Percentiles rank a stretch among this genome's conserved stretches.
These are phyloP conservation scores for Pan troglodytes DNA, from an alignment of 2,113 vertebrate species.

Conservation along the genomic window NHGRI_mPanTro3-v2.1_pri NC_072417.2:69843001-69843500, in stretches of 20 bases:
- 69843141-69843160: background rate
- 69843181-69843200: background rate
- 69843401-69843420: background rate
- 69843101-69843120: no score
- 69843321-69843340: fast-evolving
- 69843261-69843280: background rate
- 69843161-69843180: background rate
- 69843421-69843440: background rate
- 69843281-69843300: background rate
- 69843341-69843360: background rate
- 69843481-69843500: background rate
- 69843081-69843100: no score
- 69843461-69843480: background rate
- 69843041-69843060: no score
- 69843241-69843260: background rate
- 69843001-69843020: no score
- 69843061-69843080: no score
- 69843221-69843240: background rate
- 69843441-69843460: background rate
- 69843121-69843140: no score
- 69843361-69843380: background rate
- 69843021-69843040: no score
- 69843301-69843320: background rate
- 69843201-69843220: background rate
- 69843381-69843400: background rate